A percentile compares a stretch with the other conserved stretches of the same genome.
phyloP scores from a whole-genome alignment of 2,888 invertebrate species.

The Drosophila conformis region DNA sequence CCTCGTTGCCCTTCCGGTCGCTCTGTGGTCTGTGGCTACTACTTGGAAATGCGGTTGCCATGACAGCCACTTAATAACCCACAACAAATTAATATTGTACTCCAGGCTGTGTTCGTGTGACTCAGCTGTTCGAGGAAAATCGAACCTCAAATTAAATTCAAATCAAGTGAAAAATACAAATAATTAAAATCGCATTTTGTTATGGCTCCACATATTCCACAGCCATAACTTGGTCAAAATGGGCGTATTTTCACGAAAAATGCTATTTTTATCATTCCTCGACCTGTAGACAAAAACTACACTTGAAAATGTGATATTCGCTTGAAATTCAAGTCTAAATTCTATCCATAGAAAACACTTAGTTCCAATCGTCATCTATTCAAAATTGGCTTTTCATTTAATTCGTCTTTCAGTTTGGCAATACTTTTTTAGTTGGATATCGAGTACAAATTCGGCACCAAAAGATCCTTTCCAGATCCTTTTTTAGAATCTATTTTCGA shows the following conservation, averaged over 20 bases:
- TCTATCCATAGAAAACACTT: neutral
- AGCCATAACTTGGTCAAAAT: neutral
- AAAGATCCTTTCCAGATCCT: neutral
- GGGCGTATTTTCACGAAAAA: neutral
- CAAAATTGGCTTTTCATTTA: neutral
- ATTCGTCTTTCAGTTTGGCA: neutral
- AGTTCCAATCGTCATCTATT: neutral
- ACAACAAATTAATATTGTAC: constrained; percentile 44
- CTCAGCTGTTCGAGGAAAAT: constrained; percentile 21
- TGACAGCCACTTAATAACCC: constrained; percentile 37
- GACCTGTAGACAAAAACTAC: neutral
- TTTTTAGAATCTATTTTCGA: neutral
- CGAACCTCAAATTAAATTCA: constrained; percentile 13
- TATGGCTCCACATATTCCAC: neutral
- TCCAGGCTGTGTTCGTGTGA: constrained; percentile 17
- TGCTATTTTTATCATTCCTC: neutral
- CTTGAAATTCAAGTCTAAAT: neutral
- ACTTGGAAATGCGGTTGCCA: constrained; percentile 56
- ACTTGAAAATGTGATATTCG: neutral
- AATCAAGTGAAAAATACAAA: neutral
- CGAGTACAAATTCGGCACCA: too few species aligned
- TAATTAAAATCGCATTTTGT: neutral
- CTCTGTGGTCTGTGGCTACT: constrained; percentile 3
- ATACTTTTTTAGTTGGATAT: too few species aligned
- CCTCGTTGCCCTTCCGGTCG: constrained; percentile 34